Conservation (phyloP, 1,140 invertebrate genomes). For the Trissolcus basalis region DNA sequence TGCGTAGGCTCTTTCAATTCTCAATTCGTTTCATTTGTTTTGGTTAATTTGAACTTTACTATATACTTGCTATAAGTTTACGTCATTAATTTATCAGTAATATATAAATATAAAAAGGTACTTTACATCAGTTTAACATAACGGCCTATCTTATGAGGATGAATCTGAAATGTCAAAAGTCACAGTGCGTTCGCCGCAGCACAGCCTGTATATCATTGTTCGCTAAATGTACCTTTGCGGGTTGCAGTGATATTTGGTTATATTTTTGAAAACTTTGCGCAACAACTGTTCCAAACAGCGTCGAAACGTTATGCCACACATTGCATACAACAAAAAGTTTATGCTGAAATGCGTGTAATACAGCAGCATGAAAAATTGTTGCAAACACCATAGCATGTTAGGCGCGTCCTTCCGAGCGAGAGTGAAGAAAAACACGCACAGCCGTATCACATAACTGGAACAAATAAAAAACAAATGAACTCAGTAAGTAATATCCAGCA, state of each 20-base stretch:
- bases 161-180: too few species aligned
- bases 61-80: too few species aligned
- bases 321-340: constrained; percentile 78
- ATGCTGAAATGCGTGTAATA: constrained; percentile 80
- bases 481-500: too few species aligned
- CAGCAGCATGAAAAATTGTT: constrained; percentile 79
- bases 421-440: constrained; percentile 77
- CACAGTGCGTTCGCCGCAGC: too few species aligned
- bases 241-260: constrained; percentile 72
- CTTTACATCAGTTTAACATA: too few species aligned
- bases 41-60: too few species aligned
- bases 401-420: constrained; percentile 70
- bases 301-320: constrained; percentile 78
- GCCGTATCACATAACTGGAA: constrained; percentile 78
- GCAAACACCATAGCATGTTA: constrained; percentile 75
- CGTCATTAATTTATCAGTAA: too few species aligned
- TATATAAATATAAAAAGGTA: too few species aligned
- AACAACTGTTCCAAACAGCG: constrained; percentile 77
- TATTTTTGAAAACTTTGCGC: constrained; percentile 70
- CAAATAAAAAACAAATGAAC: constrained; percentile 1
- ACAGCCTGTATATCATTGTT: too few species aligned
- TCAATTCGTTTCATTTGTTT: too few species aligned
- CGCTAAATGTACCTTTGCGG: constrained; percentile 66
- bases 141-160: too few species aligned
- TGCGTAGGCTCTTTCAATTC: too few species aligned